Base-by-base conservation (phyloP, 2,797 vertebrate genomes). In the Geotria australis region DNA sequence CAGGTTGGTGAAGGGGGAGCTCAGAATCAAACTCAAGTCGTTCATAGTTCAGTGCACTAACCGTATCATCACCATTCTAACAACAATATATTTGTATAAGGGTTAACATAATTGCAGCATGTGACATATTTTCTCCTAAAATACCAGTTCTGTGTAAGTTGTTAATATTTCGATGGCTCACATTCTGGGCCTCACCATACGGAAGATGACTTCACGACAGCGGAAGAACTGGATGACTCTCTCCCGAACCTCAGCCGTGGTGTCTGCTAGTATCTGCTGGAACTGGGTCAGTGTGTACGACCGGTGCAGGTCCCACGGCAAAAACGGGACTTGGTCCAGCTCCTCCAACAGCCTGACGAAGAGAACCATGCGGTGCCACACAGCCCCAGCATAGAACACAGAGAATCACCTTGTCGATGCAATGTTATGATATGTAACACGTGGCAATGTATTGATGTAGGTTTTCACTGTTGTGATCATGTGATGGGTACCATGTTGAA, bases 321-420 rank as follows among this genome's bases (percentile, higher is more conserved):
- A 67, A 74, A 70, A 72, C 38, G 66, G 64, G 10, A 71, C 67
- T 46, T 53, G 61, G 46, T 61, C 68, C 10, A 85, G 58, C 48
- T 84, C 77, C 63, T 77, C 73, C 55, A 74, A 65, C 9, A 74
- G 63, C 55, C 83, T 85, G 65, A 8, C 58, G 64, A 60, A 38
- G 24, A 38, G 24, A 38, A 38, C 24, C 24, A 38, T 5, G 24
- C 24, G 24, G 24, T 24, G 38, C 24, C 24, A 38, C 5, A 38
- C 24, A 38, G 24, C 38, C 38, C 24, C 24, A 38, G 24, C 24
- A 38, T 38, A 38, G 38, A 38, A 38, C 24, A 38, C 24, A 24
- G 15, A 15, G 24, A 24, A 24, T 24, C 24, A 15, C 15, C 24
- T 24, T 24, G 24, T 15, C 15, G 24, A 24, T 24, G 15, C 15